These are phyloP conservation scores for Mechanitis messenoides DNA, from an alignment of 2,888 invertebrate genomes.

Conservation along the genomic window DNA sequence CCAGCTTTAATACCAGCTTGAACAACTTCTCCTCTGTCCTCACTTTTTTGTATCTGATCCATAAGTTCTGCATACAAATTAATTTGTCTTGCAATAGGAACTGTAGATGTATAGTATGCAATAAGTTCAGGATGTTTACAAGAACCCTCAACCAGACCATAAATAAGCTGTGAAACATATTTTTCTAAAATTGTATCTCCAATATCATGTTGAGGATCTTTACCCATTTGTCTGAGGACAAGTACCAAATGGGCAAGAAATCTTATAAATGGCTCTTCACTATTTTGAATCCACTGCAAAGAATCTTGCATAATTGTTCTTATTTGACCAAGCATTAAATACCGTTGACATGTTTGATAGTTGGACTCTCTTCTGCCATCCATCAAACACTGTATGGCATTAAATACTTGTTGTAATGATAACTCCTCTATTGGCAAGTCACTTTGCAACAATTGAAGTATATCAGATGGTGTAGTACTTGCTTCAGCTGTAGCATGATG, in stretches of 20 bases:
- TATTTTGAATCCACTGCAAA: constrained; percentile 78
- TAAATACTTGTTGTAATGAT: constrained; percentile 62
- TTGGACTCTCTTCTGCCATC: constrained; percentile 78
- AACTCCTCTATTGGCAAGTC: constrained; percentile 58
- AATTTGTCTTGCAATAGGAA: constrained; percentile 77
- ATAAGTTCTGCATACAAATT: constrained; percentile 82
- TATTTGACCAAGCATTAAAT: constrained; percentile 89
- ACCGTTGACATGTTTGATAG: constrained; percentile 88
- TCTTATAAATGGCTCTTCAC: constrained; percentile 79
- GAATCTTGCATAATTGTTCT: constrained; percentile 83
- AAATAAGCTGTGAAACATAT: constrained; percentile 83
- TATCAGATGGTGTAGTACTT: constrained; percentile 59
- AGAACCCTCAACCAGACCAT: constrained; percentile 59
- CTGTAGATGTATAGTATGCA: constrained; percentile 89
- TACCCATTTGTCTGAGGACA: constrained; percentile 87
- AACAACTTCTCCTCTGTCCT: constrained; percentile 81
- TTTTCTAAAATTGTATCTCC: constrained; percentile 86
- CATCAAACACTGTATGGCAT: constrained; percentile 65
- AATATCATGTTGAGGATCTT: constrained; percentile 80
- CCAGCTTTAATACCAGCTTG: constrained; percentile 84
- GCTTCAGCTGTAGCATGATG: constrained; percentile 67
- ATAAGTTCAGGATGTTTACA: constrained; percentile 86
- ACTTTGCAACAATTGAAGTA: constrained; percentile 59
- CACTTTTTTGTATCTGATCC: constrained; percentile 79
- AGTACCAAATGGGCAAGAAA: constrained; percentile 91